Conservation (phyloP, 2,113 vertebrate genomes). For the Xiphorhynchus elegans region DNA sequence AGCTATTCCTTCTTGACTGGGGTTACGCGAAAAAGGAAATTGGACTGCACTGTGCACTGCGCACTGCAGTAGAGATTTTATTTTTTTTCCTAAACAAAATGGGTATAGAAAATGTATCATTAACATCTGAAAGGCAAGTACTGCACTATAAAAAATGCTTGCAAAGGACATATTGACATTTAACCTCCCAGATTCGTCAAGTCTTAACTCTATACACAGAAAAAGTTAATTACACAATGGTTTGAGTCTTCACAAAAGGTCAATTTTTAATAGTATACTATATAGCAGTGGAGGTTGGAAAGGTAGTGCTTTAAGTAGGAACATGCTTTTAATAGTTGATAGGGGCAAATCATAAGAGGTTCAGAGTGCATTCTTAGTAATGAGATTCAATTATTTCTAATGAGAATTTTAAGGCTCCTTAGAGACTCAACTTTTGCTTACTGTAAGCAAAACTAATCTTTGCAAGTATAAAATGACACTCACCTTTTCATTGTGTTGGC, state of each 20-base stretch:
- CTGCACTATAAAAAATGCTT: background rate
- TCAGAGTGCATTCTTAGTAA: conserved; percentile 36
- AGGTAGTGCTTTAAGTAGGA: conserved; percentile 21
- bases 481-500: conserved; percentile 15
- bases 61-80: background rate
- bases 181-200: conserved; percentile 63
- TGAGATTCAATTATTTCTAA: conserved; percentile 71
- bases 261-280: conserved; percentile 3
- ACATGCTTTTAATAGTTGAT: conserved; percentile 33
- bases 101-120: background rate
- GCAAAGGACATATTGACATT: conserved; percentile 36
- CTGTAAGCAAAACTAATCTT: conserved; percentile 63
- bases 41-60: background rate
- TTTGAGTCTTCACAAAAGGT: conserved; percentile 63
- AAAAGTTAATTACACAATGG: conserved; percentile 60
- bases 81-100: background rate
- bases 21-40: background rate
- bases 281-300: conserved; percentile 6
- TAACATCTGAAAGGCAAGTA: background rate
- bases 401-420: background rate
- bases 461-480: conserved; percentile 13
- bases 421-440: conserved; percentile 13
- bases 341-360: conserved; percentile 30
- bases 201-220: conserved; percentile 52
- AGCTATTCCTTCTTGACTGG: background rate